Base-by-base conservation (phyloP, 2,113 vertebrate genomes). In the Oxyruncus cristatus region DNA sequence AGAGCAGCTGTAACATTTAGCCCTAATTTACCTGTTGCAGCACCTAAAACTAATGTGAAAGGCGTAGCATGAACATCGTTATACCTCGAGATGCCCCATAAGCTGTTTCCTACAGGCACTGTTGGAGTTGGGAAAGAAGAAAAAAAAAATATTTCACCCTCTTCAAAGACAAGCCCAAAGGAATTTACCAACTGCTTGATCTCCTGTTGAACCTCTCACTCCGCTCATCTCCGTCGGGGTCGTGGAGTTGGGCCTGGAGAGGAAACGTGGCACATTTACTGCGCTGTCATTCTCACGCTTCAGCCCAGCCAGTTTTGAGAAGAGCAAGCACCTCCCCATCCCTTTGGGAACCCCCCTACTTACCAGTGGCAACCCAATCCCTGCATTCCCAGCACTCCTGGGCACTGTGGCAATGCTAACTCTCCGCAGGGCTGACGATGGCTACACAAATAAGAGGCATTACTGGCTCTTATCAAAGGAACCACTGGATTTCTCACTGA, bases 321-420 rank as follows among this genome's bases (percentile, higher is more conserved):
- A 52, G 52, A 46, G 56, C 5, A 83, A 76, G 12, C 13, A 6
- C 53, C 53, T 71, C 85, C 32, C 14, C 27, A 23, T 8, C 30
- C 27, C 14, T 22, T 70, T 42, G 76, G 47, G 61, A 83, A 8
- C 50, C 42, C 41, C 41, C 62, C 37, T 78, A 81, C 98, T 97
- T 94, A 98, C 98, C 98, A 96, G 89, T 2, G 92, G 95, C 65
- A 96, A 53, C 77, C 84, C 95, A 79, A 50, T 41, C 26, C 87
- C 67, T 96, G 96, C 95, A 72, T 93, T 98, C 91, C 97, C 98
- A 70, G 88, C 89, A 39, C 97, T 98, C 93, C 99, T 98, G 33
- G 99, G 98, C 61, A 99, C 97, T 4, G 98, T 61, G 21, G 98
- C 98, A 93, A 99, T 98, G 96, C 99, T 99, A 83, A 99, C 98